phyloP scores from a whole-genome alignment of 2,888 invertebrate genomes.

The Meganola albula region DNA sequence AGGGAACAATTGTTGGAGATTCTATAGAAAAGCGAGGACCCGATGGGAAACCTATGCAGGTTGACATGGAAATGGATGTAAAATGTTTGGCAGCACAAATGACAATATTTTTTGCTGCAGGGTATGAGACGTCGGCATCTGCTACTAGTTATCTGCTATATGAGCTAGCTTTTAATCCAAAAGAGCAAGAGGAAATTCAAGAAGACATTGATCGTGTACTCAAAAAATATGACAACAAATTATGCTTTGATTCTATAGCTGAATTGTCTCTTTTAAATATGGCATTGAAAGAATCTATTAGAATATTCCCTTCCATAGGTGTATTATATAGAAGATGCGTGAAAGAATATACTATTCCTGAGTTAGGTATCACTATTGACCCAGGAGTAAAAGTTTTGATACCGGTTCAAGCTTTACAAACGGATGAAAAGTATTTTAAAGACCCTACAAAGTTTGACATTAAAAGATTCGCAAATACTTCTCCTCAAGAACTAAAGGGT shows the following conservation, averaged over 20 bases:
- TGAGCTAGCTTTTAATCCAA: conserved; percentile 53
- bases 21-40: conserved; percentile 41
- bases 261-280: conserved; percentile 45
- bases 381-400: conserved; percentile 49
- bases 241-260: conserved; percentile 48
- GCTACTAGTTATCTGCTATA: conserved; percentile 54
- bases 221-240: conserved; percentile 40
- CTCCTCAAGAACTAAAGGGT: conserved; percentile 28
- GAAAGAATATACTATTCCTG: conserved; percentile 36
- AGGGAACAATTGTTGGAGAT: conserved; percentile 47
- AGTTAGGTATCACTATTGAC: conserved; percentile 43
- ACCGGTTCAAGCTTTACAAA: conserved; percentile 50
- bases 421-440: conserved; percentile 48
- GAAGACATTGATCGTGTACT: conserved; percentile 53
- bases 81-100: conserved; percentile 45
- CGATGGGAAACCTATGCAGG: conserved; percentile 40
- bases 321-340: conserved; percentile 43
- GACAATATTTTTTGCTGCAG: conserved; percentile 59
- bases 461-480: conserved; percentile 37
- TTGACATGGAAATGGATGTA: conserved; percentile 42
- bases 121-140: conserved; percentile 66
- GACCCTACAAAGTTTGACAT: conserved; percentile 44
- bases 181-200: conserved; percentile 49
- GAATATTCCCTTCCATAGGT: conserved; percentile 48
- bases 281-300: conserved; percentile 49